phyloP scores from a whole-genome alignment of 1,140 invertebrate species.

The Oncopeltus fasciatus region DNA sequence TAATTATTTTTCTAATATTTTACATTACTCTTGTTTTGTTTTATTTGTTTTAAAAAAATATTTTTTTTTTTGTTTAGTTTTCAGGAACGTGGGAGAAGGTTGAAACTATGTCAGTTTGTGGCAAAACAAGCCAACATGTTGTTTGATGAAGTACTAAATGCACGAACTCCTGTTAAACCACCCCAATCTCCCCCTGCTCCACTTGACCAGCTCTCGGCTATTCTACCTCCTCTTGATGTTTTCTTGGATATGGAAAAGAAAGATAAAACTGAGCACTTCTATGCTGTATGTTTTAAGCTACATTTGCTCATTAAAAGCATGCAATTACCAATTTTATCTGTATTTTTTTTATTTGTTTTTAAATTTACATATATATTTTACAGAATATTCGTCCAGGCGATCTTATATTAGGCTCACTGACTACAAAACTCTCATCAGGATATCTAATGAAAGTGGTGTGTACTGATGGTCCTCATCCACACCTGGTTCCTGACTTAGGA shows the following conservation, averaged over 20 bases:
- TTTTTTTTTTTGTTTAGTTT: conserved; percentile 40
- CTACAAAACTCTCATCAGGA: conserved; percentile 51
- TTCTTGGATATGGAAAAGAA: conserved; percentile 57
- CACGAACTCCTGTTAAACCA: conserved; percentile 19
- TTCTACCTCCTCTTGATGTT: conserved; percentile 72
- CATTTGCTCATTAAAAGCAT: neutral
- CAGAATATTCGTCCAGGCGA: conserved; percentile 68
- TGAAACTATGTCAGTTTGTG: conserved; percentile 70
- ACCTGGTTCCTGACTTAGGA: conserved; percentile 68
- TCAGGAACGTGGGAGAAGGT: conserved; percentile 63
- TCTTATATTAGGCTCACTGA: conserved; percentile 66
- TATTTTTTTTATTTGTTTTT: neutral
- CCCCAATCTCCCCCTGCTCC: neutral
- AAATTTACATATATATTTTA: conserved; percentile 25
- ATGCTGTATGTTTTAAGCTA: conserved; percentile 54
- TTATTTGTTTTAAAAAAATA: too few relatives aligned
- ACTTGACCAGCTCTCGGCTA: conserved; percentile 55
- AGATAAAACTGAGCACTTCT: conserved; percentile 57
- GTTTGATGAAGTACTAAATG: conserved; percentile 36
- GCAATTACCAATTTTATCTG: neutral
- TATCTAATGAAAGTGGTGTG: conserved; percentile 70
- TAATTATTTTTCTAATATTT: too few relatives aligned
- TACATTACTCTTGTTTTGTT: too few relatives aligned
- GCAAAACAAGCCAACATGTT: conserved; percentile 55
- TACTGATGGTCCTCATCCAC: conserved; percentile 55